Evolutionary conservation across 2,888 invertebrate genomes (phyloP).

Genomic region (Nomada ferruginata): DNA sequence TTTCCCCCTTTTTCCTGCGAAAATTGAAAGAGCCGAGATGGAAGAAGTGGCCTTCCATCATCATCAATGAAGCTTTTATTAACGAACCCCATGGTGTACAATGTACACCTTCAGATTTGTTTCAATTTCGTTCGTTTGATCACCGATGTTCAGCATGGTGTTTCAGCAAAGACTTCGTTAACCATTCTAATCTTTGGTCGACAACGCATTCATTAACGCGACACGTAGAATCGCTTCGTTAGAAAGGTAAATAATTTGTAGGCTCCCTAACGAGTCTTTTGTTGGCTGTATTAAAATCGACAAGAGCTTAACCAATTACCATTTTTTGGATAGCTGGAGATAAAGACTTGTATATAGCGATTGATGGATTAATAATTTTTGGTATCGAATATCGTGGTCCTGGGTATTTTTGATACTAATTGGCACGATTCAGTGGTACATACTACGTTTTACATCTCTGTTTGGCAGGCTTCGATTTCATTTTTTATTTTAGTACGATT

Average conservation of each 20-base stretch:
- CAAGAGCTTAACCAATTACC: neutral
- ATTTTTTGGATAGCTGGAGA: neutral
- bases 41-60: slow-evolving; percentile 43
- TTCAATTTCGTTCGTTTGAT: slow-evolving; percentile 26
- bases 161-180: slow-evolving; percentile 2
- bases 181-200: slow-evolving; percentile 16
- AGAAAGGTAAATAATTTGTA: neutral
- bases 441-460: neutral
- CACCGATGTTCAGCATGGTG: neutral
- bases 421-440: neutral
- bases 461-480: neutral
- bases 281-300: neutral
- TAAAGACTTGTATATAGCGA: neutral
- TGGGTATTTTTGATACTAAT: neutral
- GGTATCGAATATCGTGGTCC: too few relatives aligned
- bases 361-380: neutral
- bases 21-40: slow-evolving; percentile 48
- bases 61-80: slow-evolving; percentile 42
- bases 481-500: neutral
- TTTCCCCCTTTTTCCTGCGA: slow-evolving; percentile 60
- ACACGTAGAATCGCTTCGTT: neutral
- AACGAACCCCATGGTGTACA: slow-evolving; percentile 41
- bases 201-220: slow-evolving; percentile 6
- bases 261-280: neutral
- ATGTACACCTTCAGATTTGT: slow-evolving; percentile 18